phyloP scores from a whole-genome alignment of 2,888 invertebrate species.

The Microplitis manilae region DNA sequence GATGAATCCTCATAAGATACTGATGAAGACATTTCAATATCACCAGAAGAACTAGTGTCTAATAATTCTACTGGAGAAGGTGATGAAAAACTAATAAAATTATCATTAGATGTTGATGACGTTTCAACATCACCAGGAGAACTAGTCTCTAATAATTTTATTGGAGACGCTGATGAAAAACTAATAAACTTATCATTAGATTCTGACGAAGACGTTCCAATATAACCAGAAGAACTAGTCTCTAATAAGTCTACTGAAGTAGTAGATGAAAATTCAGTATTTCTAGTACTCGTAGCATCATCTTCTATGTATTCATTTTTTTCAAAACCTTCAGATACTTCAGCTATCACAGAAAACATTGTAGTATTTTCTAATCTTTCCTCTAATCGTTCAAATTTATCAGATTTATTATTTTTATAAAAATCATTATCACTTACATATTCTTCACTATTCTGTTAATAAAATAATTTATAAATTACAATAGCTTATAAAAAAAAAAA shows the following conservation, averaged over 20 bases:
- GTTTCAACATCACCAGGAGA: background rate
- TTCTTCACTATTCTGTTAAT: background rate
- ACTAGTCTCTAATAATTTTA: background rate
- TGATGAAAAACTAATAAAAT: background rate
- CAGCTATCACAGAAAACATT: too few species aligned
- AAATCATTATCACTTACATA: background rate
- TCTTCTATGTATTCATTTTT: too few species aligned
- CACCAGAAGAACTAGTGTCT: too few species aligned
- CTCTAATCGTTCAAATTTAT: background rate
- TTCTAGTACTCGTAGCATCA: background rate
- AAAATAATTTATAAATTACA: background rate
- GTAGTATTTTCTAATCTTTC: background rate
- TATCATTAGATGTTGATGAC: background rate
- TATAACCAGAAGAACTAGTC: background rate
- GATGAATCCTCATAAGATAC: too few species aligned
- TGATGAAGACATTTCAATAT: too few species aligned
- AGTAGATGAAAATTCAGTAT: background rate
- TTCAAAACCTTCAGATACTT: too few species aligned
- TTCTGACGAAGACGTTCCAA: background rate
- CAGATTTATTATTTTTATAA: too few species aligned
- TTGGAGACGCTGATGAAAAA: background rate
- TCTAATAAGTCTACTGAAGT: too few species aligned
- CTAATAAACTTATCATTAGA: background rate
- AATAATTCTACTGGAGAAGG: background rate
- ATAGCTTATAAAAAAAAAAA: background rate